phyloP scores from a whole-genome alignment of 2,888 invertebrate genomes.

The Eubasilissa splendida region DNA sequence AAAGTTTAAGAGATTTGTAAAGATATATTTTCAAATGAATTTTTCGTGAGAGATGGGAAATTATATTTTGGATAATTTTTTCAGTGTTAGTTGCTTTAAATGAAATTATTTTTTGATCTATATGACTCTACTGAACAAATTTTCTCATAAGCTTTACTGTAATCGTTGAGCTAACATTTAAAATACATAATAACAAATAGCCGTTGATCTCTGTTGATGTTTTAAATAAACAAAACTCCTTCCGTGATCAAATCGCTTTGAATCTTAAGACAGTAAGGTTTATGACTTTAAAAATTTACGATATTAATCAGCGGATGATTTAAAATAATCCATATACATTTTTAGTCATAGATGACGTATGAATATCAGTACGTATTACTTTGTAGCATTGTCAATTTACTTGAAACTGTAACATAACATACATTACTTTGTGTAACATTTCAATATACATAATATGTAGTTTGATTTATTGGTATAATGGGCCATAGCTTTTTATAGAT shows the following conservation, averaged over 20 bases:
- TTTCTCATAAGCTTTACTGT: background rate
- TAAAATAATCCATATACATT: too few species aligned
- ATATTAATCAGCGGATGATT: too few species aligned
- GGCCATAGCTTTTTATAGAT: background rate
- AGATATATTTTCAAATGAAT: constrained; percentile 18
- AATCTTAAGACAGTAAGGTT: background rate
- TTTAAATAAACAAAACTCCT: too few species aligned
- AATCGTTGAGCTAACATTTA: background rate
- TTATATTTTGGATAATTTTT: constrained; percentile 22
- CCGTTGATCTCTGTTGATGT: too few species aligned
- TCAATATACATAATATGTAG: background rate
- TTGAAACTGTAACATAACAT: too few species aligned
- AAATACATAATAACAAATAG: background rate
- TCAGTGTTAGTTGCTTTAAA: background rate
- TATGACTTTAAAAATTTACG: too few species aligned
- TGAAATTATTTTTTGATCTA: constrained; percentile 21
- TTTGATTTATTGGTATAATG: background rate
- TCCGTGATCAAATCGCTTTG: background rate
- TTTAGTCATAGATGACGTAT: too few species aligned
- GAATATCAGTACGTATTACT: too few species aligned
- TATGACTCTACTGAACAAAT: background rate
- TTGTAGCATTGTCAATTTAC: too few species aligned
- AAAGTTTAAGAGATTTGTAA: constrained; percentile 1
- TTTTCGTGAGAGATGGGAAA: background rate
- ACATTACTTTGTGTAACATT: too few species aligned